Evolutionary conservation across 2,797 vertebrate genomes (phyloP).

Genomic region (Cephalopachus bancanus): DNA sequence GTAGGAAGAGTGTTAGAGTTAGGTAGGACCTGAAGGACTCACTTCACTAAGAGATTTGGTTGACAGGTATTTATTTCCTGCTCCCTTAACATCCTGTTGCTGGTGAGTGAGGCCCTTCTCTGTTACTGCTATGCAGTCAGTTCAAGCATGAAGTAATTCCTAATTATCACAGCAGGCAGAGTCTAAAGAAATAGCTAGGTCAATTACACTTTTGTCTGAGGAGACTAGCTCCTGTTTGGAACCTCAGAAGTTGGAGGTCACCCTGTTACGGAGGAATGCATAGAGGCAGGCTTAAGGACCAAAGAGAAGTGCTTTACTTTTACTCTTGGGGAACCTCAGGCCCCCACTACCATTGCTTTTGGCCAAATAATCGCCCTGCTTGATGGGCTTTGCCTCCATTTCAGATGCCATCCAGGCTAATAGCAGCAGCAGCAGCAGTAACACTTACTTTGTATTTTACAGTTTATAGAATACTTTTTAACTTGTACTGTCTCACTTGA

Average conservation of each 20-base stretch:
- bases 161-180: constrained; percentile 35
- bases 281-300: neutral
- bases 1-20: neutral
- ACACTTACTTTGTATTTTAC: constrained; percentile 24
- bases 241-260: constrained; percentile 9
- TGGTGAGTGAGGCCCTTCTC: neutral
- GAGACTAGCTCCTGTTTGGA: neutral
- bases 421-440: neutral
- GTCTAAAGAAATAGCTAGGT: neutral
- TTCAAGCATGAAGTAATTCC: constrained; percentile 27
- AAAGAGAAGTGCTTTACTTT: constrained; percentile 1
- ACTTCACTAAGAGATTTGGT: neutral
- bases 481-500: neutral
- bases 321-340: neutral
- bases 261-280: constrained; percentile 21
- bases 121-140: neutral
- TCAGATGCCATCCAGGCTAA: neutral
- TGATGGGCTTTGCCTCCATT: constrained; percentile 27
- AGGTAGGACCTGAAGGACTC: neutral
- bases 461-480: constrained; percentile 53
- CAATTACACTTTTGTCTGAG: constrained; percentile 42
- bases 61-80: constrained; percentile 40
- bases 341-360: neutral
- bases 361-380: neutral
- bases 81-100: neutral